Conservation (phyloP, 1,140 invertebrate genomes). For the Procambarus clarkii region DNA sequence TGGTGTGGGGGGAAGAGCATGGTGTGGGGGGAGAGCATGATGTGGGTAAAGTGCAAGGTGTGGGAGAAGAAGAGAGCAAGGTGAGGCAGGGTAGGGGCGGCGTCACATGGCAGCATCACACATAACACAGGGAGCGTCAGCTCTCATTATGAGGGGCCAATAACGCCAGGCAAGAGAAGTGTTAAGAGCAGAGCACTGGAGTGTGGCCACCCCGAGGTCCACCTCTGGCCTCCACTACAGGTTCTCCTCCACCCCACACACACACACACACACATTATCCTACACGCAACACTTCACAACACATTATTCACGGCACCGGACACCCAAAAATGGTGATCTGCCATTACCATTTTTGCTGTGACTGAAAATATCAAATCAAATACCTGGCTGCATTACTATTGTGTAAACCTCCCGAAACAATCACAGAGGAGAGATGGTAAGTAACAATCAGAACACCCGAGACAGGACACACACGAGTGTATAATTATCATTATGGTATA, state of each 20-base stretch:
- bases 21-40: background rate
- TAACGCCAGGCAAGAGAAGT: background rate
- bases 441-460: background rate
- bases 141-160: background rate
- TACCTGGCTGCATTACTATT: background rate
- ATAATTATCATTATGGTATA: background rate
- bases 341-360: background rate
- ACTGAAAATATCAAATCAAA: background rate
- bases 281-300: background rate
- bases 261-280: background rate
- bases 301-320: background rate
- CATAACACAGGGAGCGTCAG: conserved; percentile 12
- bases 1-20: background rate
- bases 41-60: background rate
- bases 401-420: background rate
- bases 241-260: background rate
- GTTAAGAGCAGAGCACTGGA: background rate
- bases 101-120: background rate
- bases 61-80: background rate
- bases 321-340: background rate
- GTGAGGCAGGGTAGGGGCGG: background rate
- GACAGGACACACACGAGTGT: background rate
- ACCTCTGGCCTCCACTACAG: background rate
- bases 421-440: background rate
- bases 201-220: background rate